Percentiles rank a stretch among this genome's conserved stretches.
These are phyloP conservation scores for Serripes groenlandicus DNA, from an alignment of 2,888 invertebrate genomes.

Conservation along the genomic window DNA sequence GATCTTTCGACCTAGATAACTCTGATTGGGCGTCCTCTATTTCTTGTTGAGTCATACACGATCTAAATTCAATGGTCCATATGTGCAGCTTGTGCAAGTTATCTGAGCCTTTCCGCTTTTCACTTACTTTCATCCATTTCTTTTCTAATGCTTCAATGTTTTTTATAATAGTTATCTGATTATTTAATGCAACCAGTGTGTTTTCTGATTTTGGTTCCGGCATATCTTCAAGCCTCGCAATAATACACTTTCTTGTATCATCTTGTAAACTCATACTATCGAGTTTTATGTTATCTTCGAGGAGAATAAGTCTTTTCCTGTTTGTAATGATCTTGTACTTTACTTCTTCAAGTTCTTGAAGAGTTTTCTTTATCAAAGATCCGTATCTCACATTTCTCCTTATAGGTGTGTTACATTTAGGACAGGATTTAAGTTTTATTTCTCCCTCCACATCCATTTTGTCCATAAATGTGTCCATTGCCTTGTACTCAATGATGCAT, in stretches of 20 bases:
- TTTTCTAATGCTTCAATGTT: not conserved
- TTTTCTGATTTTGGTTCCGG: slow-evolving; percentile 15
- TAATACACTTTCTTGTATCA: no score
- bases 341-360: slow-evolving; percentile 84
- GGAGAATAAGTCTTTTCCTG: no score
- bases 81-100: no score
- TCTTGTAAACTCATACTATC: no score
- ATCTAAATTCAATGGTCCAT: no score
- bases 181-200: not conserved
- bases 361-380: slow-evolving; percentile 87
- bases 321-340: slow-evolving; percentile 55
- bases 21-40: no score
- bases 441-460: not conserved
- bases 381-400: slow-evolving; percentile 89
- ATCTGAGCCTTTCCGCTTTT: no score
- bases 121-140: not conserved
- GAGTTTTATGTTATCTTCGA: no score
- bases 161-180: not conserved
- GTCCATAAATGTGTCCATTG: slow-evolving; percentile 77
- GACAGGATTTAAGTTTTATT: slow-evolving; percentile 87
- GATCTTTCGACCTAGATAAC: no score
- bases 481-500: slow-evolving; percentile 84
- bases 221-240: no score
- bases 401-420: slow-evolving; percentile 89
- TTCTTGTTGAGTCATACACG: no score